Evolutionary conservation across 1,140 invertebrate species (phyloP), one percentile per base, ranked within the genome.

Genomic region (Condylostylus longicornis): DNA sequence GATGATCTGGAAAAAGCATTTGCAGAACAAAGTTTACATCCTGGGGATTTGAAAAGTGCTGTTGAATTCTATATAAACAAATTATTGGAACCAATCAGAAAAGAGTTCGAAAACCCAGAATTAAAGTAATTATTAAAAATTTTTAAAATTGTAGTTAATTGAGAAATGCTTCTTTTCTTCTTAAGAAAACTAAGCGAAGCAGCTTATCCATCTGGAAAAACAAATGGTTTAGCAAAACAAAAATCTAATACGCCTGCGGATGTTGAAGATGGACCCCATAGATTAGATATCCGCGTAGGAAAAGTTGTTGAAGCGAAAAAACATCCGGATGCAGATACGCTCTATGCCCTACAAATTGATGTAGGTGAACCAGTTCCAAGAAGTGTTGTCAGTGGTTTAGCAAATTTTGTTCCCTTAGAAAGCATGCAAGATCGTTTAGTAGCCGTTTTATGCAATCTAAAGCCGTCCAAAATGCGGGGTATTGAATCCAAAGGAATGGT

Each of bases 331-430:
- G 94, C 94, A 17, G 93, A 98, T 64, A 70, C 77, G 29, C 66
- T 98, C 0, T 98, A 97, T 65, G 79, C 98, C 9, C 84, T 95
- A 54, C 80, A 91, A 61, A 89, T 97, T 52, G 82, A 88, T 63
- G 51, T 87, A 35, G 82, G 75, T 35, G 77, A 81, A 60, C 58
- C 49, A 34, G 66, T 72, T 46, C 76, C 76, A 15, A 66, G 78
- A 53, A 79, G 76, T 3, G 79, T 94, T 42, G 79, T 93, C 2
- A 89, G 83, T 51, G 93, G 93, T 1, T 67, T 97, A 39, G 91
- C 91, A 1, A 82, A 88, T 52, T 85, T 77, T 65, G 75, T 96
- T 25, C 77, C 88, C 30, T 65, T 86, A 33, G 82, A 93, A 47
- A 74, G 94, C 65, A 81, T 97, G 75, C 65, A 82, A 49, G 70